A percentile compares a stretch with the other conserved stretches of the same genome.
Evolutionary conservation across 2,888 invertebrate genomes (phyloP).

Genomic region (Aradus depressus): DNA sequence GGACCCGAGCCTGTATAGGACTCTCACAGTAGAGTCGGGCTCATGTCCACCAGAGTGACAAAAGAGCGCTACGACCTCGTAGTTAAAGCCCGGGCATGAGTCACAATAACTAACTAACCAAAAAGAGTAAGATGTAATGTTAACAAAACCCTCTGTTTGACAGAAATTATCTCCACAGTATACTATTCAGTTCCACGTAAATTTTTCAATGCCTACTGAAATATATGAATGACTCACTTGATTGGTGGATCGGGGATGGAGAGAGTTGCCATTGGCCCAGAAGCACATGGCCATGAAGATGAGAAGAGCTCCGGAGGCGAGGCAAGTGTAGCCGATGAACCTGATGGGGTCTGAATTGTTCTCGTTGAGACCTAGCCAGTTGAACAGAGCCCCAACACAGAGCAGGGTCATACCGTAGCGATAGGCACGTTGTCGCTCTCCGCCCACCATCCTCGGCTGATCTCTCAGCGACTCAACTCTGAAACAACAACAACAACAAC

Average conservation of each 20-base stretch:
- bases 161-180: too few relatives aligned
- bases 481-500: neutral
- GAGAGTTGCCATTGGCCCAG: conserved; percentile 39
- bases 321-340: conserved; percentile 61
- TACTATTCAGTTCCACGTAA: too few relatives aligned
- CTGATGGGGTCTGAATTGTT: conserved; percentile 56
- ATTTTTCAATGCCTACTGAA: too few relatives aligned
- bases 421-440: conserved; percentile 49
- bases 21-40: too few relatives aligned
- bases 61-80: too few relatives aligned
- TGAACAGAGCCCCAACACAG: conserved; percentile 59
- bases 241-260: conserved; percentile 5
- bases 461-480: conserved; percentile 15
- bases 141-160: too few relatives aligned
- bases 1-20: too few relatives aligned
- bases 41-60: too few relatives aligned
- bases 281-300: conserved; percentile 64
- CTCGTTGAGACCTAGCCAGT: conserved; percentile 61
- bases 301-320: conserved; percentile 59
- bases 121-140: too few relatives aligned
- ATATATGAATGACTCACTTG: conserved; percentile 16
- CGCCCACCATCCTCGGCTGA: conserved; percentile 24
- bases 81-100: too few relatives aligned
- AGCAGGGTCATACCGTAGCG: conserved; percentile 61
- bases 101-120: too few relatives aligned